Evolutionary conservation across 2,888 invertebrate genomes (phyloP), one percentile per base, ranked within the genome.

Genomic region (Leucoma salicis): DNA sequence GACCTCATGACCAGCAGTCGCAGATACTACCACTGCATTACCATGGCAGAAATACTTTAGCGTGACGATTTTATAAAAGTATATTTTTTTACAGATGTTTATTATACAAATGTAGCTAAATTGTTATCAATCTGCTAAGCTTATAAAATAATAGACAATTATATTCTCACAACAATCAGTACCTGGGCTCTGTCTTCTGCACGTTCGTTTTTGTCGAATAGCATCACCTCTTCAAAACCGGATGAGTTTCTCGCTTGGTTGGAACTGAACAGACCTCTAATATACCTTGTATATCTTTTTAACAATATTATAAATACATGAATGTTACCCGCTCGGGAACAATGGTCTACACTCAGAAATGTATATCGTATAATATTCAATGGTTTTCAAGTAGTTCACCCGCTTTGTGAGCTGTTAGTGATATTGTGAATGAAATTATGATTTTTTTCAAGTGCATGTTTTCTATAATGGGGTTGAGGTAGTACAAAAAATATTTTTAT

Each of bases 191-290:
- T 4, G 8, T 21, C 21, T 21, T 21, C 21, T n/a, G n/a, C 6
- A 21, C 6, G 5, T 21, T 21, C 5, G 21, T 21, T 21, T 21
- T 4, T 8, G 21, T 21, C 21, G 5, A 21, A n/a, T n/a, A 21
- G 28, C 28, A n/a, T n/a, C n/a, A 59, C 77, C 85, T 81, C 87
- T 88, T 70, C 66, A 87, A 65, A 84, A 89, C 88, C 86, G 87
- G 88, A 86, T 85, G 74, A 74, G 76, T 66, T 82, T 83, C 72
- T 72, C 86, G 86, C 85, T 76, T 78, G 80, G 76, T 68, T 73
- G 84, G 68, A 55, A 69, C 50, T 69, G 66, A 77, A 81, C 75
- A 64, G 63, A 58, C 61, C 53, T 58, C 58, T 81, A 79, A 84
- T 78, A 66, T 70, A 67, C 68, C 74, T 70, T 74, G 78, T 81